Evolutionary conservation across 2,113 vertebrate species (phyloP), one percentile per base, ranked within the genome.

Genomic region (Catharus minimus): DNA sequence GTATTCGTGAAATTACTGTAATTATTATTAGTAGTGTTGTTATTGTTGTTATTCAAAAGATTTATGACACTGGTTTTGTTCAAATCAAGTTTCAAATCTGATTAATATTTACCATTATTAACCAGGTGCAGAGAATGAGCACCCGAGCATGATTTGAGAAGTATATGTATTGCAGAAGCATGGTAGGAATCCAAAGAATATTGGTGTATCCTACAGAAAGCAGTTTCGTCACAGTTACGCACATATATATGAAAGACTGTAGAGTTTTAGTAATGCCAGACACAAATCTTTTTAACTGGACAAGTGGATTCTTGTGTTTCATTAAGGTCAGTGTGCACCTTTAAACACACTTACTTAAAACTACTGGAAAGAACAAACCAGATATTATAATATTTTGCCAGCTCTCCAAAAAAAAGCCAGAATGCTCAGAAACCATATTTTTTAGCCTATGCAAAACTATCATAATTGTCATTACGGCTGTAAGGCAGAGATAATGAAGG

Each of bases 331-430:
- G n/a, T 50, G 58, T n/a, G 33, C 23, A 50, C 32, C 38, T 94
- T 88, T 50, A 80, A 93, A 83, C 39, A 39, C 12, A 47, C 39
- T 76, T 87, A 44, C 55, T 88, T 92, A 88, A 91, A 89, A 74
- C 65, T 69, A 57, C 46, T 77, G 44, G 60, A 86, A 92, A 81
- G 52, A 88, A 66, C 3, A 58, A 71, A 22, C 20, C 61, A 62
- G 64, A 62, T 69, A 73, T 12, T 69, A 69, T 9, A 82, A 55
- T 43, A 71, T 36, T 73, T 58, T 83, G 67, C 23, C 56, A 94
- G 52, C 38, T 62, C 23, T 71, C 49, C 58, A 56, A 69, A 86
- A 76, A 50, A 86, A 62, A 52, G 32, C 13, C 61, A 83, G 52
- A 83, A 66, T 27, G 47, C 60, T 93, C 56, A 88, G 50, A 86